Base-by-base conservation (phyloP, 2,888 invertebrate genomes). In the Pardosa pseudoannulata region DNA sequence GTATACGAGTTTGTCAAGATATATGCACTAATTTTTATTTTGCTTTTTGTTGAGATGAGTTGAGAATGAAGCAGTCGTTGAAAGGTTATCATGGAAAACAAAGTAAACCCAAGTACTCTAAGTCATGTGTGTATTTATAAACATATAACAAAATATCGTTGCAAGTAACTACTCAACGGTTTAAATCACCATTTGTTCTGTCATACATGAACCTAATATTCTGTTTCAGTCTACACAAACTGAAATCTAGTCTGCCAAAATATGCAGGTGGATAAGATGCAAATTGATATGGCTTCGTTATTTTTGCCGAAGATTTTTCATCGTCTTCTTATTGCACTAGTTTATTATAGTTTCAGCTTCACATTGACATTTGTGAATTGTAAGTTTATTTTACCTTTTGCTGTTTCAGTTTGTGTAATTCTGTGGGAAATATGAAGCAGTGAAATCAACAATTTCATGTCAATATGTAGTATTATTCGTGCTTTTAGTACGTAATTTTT, bases 321-420 rank as follows among this genome's bases (percentile, higher is more conserved):
- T 13, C 73, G 71, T 56, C 67, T 85, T 23, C 73, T 76, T 19
- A 76, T 83, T 36, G 23, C 70, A 32, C 46, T 76, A 16, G 50
- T 76, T 28, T 76, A 72, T 16, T 83, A 76, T 65, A 65, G 71
- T 23, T 23, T 83, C 39, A 76, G 71, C 36, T 28, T 83, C 23
- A 76, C 76, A 2, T n/a, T 72, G 19, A 71, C 71, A 65, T 85
- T 67, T 62, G 56, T 85, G n/a, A 79, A 78, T 39, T 85, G 83
- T 85, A 85, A 85, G 83, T 71, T 7, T 46, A 36, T 36, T 9
- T 36, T n/a, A n/a, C n/a, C n/a, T n/a, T n/a, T n/a, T n/a, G n/a
- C n/a, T n/a, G n/a, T n/a, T n/a, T n/a, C n/a, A n/a, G n/a, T n/a
- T n/a, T n/a, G n/a, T n/a, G n/a, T n/a, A n/a, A n/a, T n/a, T n/a